Conservation (phyloP, 2,797 vertebrate genomes). For the Brachyrhaphis roseni region DNA sequence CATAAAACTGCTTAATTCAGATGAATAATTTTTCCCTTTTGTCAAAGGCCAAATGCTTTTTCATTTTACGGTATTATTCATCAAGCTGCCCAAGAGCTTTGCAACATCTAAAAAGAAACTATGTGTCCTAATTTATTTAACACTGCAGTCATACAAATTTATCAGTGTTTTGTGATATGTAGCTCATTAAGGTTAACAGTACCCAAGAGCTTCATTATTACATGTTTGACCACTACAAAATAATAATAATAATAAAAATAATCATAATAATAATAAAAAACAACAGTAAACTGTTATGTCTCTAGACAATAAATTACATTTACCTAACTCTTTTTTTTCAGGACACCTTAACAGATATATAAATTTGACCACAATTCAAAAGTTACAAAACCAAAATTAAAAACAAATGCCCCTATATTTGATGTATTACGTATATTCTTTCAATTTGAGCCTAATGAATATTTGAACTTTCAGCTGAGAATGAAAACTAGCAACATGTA, state of each 20-base stretch:
- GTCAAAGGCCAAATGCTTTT: conserved; percentile 35
- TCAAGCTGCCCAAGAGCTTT: conserved; percentile 26
- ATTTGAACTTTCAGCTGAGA: background rate
- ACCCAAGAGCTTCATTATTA: background rate
- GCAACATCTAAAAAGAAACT: conserved; percentile 9
- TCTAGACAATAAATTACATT: background rate
- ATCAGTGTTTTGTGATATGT: conserved; percentile 14
- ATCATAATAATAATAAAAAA: no score
- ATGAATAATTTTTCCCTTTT: conserved; percentile 17
- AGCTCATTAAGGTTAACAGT: conserved; percentile 2
- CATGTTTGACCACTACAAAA: background rate
- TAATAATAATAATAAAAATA: no score
- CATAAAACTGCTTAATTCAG: conserved; percentile 11
- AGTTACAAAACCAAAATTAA: background rate
- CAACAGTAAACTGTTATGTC: background rate
- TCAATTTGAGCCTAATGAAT: background rate
- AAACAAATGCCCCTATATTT: background rate
- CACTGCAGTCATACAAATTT: conserved; percentile 14
- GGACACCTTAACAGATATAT: background rate
- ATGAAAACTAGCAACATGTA: background rate
- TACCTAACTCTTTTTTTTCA: background rate
- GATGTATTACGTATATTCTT: background rate
- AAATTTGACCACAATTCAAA: background rate
- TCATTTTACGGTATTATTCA: conserved; percentile 20
- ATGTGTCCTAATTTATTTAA: conserved; percentile 24